These are phyloP conservation scores for Eupithecia exiguata DNA, from an alignment of 2,888 invertebrate genomes.

Conservation along the genomic window DNA sequence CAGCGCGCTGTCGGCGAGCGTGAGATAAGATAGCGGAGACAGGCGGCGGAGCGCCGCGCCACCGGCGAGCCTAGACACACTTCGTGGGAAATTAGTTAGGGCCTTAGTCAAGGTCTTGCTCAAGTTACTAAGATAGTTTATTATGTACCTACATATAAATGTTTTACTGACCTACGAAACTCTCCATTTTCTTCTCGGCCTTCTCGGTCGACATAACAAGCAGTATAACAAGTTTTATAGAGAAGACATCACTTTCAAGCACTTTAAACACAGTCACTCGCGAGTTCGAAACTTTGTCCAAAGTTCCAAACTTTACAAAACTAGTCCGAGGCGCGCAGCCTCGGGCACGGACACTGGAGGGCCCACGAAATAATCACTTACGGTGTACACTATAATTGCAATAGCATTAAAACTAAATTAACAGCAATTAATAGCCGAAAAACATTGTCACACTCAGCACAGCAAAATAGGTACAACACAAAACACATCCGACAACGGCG, in stretches of 20 bases:
- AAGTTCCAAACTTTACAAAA: conserved; percentile 68
- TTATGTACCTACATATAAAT: background rate
- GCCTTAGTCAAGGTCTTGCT: conserved; percentile 25
- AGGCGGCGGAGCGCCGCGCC: conserved; percentile 9
- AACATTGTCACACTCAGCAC: conserved; percentile 20
- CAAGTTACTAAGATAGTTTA: conserved; percentile 15
- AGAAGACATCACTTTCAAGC: conserved; percentile 69
- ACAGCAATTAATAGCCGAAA: conserved; percentile 22
- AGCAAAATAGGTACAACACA: too few relatives aligned
- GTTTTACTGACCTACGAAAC: conserved; percentile 70
- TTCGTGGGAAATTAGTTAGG: background rate
- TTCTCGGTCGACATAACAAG: conserved; percentile 59
- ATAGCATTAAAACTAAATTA: background rate
- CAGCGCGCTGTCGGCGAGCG: conserved; percentile 33
- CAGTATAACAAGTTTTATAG: conserved; percentile 62
- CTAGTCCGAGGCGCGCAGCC: conserved; percentile 40
- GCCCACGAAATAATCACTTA: conserved; percentile 6
- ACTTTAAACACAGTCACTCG: conserved; percentile 63
- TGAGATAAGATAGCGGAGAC: conserved; percentile 66
- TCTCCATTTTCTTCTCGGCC: conserved; percentile 65
- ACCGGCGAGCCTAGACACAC: background rate
- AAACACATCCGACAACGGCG: background rate
- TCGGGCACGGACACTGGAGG: conserved; percentile 8
- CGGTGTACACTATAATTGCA: conserved; percentile 6
- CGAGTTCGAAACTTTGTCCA: conserved; percentile 60